Conservation (phyloP, 2,888 invertebrate species). For the Amphipyra berbera region DNA sequence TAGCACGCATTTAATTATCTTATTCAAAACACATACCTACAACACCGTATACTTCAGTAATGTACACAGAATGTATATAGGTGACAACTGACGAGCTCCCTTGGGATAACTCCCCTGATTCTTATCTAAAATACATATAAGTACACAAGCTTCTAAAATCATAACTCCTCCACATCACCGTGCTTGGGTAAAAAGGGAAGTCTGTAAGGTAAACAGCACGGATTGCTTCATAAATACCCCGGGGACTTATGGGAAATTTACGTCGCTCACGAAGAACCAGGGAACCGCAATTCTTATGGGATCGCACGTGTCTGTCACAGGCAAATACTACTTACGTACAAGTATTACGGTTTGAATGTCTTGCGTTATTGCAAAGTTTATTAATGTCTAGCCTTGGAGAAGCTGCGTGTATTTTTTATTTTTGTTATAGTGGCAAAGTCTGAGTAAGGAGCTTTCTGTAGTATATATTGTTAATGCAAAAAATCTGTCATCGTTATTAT, state of each 20-base stretch:
- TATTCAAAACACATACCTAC: background rate
- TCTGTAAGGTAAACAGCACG: conserved; percentile 37
- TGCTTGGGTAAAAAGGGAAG: conserved; percentile 29
- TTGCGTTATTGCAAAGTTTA: conserved; percentile 18
- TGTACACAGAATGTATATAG: background rate
- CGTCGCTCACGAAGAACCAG: conserved; percentile 13
- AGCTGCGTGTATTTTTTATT: background rate
- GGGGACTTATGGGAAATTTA: conserved; percentile 19
- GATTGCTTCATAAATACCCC: conserved; percentile 40
- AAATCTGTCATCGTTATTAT: no score
- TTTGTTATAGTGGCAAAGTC: background rate
- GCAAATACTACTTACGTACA: conserved; percentile 20
- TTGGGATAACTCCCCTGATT: background rate
- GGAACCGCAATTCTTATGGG: conserved; percentile 48
- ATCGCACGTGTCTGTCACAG: conserved; percentile 45
- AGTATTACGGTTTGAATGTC: conserved; percentile 6
- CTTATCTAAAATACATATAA: conserved; percentile 19
- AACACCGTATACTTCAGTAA: background rate
- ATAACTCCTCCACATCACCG: background rate
- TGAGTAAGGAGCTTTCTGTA: background rate
- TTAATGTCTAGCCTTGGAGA: conserved; percentile 7
- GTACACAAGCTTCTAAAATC: conserved; percentile 19
- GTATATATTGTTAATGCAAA: no score
- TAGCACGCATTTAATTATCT: no score
- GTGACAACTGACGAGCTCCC: conserved; percentile 14